Evolutionary conservation across 1,140 invertebrate species (phyloP).

Genomic region (Penaeus vannamei): DNA sequence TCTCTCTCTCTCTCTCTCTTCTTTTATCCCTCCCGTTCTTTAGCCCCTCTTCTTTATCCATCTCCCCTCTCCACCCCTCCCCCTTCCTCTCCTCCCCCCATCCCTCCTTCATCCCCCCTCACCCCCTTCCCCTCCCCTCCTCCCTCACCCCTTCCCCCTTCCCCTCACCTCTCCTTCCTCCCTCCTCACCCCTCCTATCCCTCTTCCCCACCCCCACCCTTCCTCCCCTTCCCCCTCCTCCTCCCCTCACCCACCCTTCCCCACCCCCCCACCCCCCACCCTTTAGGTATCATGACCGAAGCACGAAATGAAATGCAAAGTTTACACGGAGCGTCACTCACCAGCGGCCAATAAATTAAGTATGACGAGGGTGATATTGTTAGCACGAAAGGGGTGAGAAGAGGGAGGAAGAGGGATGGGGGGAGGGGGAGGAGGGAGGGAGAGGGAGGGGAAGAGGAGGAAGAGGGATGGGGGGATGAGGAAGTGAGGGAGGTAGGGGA

Average conservation of each 20-base stretch:
- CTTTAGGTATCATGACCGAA: neutral
- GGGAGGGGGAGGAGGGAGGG: neutral
- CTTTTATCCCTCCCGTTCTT: neutral
- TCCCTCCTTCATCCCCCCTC: neutral
- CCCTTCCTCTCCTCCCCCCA: neutral
- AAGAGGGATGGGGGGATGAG: too few species aligned
- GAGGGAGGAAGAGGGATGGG: neutral
- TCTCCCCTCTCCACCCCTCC: neutral
- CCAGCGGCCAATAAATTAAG: conserved; percentile 43
- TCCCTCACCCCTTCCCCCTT: neutral
- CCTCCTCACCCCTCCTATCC: neutral
- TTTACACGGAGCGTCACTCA: conserved; percentile 35
- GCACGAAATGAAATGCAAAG: conserved; percentile 17
- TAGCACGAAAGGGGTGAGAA: conserved; percentile 13
- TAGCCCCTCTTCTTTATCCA: neutral
- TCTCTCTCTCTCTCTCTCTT: neutral
- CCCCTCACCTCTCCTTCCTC: neutral
- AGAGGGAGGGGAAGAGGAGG: too few species aligned
- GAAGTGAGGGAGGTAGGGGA: too few species aligned
- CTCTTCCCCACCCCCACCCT: neutral
- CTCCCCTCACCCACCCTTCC: neutral
- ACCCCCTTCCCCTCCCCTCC: neutral
- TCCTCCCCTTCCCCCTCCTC: neutral
- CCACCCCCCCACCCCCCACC: neutral
- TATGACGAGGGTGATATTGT: conserved; percentile 50